phyloP scores from a whole-genome alignment of 2,888 invertebrate genomes.

The Melikaiella ostensackeni region DNA sequence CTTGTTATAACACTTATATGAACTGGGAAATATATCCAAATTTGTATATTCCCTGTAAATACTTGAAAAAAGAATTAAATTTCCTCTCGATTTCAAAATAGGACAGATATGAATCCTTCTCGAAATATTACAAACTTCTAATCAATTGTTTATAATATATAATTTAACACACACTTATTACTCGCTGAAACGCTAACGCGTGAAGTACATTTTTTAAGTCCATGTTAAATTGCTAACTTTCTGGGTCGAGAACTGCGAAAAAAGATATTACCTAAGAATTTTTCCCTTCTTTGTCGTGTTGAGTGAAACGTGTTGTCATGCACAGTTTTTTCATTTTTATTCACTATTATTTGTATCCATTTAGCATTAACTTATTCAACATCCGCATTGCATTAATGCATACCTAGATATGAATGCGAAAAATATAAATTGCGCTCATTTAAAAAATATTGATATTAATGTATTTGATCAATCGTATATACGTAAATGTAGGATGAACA shows the following conservation, averaged over 20 bases:
- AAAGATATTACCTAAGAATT: not conserved
- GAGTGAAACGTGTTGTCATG: not conserved
- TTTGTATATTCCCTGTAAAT: no score
- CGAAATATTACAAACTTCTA: no score
- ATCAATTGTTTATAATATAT: no score
- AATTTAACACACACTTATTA: not conserved
- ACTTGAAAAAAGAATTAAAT: no score
- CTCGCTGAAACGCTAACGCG: not conserved
- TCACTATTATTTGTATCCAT: not conserved
- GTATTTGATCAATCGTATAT: no score
- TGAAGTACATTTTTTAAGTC: not conserved
- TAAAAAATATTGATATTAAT: not conserved
- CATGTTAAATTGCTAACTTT: not conserved
- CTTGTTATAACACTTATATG: no score
- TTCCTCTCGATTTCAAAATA: no score
- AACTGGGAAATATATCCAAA: no score
- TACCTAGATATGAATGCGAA: no score
- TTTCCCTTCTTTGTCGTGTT: not conserved
- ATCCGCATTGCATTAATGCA: not conserved
- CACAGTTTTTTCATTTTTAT: not conserved
- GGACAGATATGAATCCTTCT: no score
- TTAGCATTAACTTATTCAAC: not conserved
- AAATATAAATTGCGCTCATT: not conserved
- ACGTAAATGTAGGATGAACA: no score
- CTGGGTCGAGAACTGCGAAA: not conserved